Conservation (phyloP, 2,888 invertebrate genomes). For the Athalia circularis region DNA sequence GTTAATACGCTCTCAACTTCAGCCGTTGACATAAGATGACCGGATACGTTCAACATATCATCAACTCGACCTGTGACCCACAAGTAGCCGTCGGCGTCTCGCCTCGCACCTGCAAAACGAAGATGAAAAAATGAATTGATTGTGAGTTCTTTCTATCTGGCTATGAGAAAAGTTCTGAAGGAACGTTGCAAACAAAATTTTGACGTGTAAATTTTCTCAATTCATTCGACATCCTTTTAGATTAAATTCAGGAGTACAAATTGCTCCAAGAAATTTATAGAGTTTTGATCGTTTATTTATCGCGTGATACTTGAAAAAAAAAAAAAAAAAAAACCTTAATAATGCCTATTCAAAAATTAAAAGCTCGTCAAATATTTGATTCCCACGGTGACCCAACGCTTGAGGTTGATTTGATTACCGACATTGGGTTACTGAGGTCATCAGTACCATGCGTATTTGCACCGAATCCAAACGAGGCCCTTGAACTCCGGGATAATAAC, state of each 20-base stretch:
- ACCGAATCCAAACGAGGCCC: conserved; percentile 60
- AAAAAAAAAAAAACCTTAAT: conserved; percentile 39
- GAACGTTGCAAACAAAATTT: background rate
- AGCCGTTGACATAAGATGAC: conserved; percentile 97
- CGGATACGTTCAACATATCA: conserved; percentile 99
- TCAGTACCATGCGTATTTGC: conserved; percentile 62
- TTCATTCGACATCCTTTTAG: too few relatives aligned
- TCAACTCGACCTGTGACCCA: conserved; percentile 98
- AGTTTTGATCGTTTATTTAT: too few relatives aligned
- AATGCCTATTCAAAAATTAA: conserved; percentile 78
- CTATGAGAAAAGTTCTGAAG: too few relatives aligned
- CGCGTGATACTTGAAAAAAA: too few relatives aligned
- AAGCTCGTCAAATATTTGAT: conserved; percentile 82
- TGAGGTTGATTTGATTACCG: conserved; percentile 72
- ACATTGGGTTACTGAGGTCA: conserved; percentile 66
- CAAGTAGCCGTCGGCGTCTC: conserved; percentile 95
- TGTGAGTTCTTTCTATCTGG: too few relatives aligned
- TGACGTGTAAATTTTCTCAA: background rate
- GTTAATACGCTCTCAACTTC: conserved; percentile 91
- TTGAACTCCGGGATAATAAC: conserved; percentile 65
- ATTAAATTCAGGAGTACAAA: too few relatives aligned
- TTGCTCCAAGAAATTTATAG: too few relatives aligned
- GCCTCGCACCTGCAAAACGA: conserved; percentile 82
- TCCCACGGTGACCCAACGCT: conserved; percentile 84
- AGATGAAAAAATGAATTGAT: background rate